These are phyloP conservation scores for Penaeus chinensis DNA, from an alignment of 1,140 invertebrate genomes.

Conservation along the genomic window DNA sequence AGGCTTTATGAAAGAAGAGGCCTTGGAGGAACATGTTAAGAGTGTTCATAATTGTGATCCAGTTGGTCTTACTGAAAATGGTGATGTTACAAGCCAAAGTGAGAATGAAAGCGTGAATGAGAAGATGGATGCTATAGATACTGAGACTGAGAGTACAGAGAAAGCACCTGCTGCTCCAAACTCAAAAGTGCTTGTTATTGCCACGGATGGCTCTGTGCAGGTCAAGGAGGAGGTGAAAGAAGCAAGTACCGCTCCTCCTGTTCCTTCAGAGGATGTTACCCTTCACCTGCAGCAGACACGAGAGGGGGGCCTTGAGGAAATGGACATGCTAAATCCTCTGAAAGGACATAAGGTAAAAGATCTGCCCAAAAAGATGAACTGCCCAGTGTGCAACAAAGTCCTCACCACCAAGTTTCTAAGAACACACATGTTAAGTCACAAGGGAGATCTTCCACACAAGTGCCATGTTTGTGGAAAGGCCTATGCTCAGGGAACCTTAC, in stretches of 20 bases:
- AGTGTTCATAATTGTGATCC: conserved; percentile 55
- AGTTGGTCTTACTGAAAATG: conserved; percentile 14
- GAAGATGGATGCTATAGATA: not conserved
- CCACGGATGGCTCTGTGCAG: conserved; percentile 46
- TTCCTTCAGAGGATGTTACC: conserved; percentile 29
- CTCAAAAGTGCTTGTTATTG: conserved; percentile 46
- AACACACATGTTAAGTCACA: conserved; percentile 61
- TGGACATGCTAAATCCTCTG: conserved; percentile 53
- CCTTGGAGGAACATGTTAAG: conserved; percentile 52
- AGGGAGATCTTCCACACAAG: conserved; percentile 58
- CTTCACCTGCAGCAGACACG: conserved; percentile 50
- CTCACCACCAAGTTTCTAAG: conserved; percentile 59
- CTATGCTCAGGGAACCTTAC: conserved; percentile 59
- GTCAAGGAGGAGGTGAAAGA: conserved; percentile 52
- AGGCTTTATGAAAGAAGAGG: conserved; percentile 62
- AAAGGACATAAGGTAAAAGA: conserved; percentile 54
- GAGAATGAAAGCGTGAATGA: conserved; percentile 13
- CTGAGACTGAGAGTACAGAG: not conserved
- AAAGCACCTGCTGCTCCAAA: not conserved
- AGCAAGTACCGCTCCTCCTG: not conserved
- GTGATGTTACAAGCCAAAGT: not conserved
- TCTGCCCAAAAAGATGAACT: conserved; percentile 59
- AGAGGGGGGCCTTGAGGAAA: conserved; percentile 42
- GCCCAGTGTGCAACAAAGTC: conserved; percentile 58
- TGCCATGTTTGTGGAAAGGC: conserved; percentile 57